phyloP scores from a whole-genome alignment of 2,888 invertebrate genomes.

The Macrosoma leucophasiata region DNA sequence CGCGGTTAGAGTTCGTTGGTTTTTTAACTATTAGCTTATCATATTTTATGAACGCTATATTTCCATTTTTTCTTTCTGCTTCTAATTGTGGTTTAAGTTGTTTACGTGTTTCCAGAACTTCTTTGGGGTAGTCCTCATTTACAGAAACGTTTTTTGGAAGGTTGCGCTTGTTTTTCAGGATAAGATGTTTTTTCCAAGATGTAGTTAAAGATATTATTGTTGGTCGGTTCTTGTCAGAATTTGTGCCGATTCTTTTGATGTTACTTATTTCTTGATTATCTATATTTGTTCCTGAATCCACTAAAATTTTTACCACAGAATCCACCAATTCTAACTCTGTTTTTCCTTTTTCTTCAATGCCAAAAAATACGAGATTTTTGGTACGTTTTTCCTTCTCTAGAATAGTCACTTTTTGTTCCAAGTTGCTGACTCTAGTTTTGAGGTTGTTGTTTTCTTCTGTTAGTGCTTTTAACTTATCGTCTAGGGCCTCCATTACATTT shows the following conservation, averaged over 20 bases:
- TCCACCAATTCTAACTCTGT: slow-evolving; percentile 1
- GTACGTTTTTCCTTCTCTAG: slow-evolving; percentile 6
- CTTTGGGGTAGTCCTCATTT: slow-evolving; percentile 19
- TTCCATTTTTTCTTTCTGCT: slow-evolving; percentile 12
- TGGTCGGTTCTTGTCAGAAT: slow-evolving; percentile 1
- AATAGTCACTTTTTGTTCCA: slow-evolving; percentile 6
- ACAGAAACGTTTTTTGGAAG: slow-evolving; percentile 12
- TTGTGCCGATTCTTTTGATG: neutral
- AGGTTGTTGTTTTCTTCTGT: slow-evolving; percentile 8
- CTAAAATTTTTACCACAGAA: slow-evolving; percentile 1
- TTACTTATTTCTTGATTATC: slow-evolving; percentile 1
- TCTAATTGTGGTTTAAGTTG: slow-evolving; percentile 11
- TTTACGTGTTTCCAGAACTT: slow-evolving; percentile 18
- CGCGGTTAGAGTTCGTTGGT: slow-evolving; percentile 2
- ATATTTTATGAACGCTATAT: slow-evolving; percentile 7
- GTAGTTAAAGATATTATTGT: slow-evolving; percentile 6
- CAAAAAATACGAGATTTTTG: slow-evolving; percentile 6
- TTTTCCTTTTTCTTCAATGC: slow-evolving; percentile 3
- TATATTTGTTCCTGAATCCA: neutral
- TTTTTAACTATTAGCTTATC: slow-evolving; percentile 12
- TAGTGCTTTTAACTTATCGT: slow-evolving; percentile 5
- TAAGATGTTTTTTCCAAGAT: slow-evolving; percentile 15
- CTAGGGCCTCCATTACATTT: slow-evolving; percentile 18
- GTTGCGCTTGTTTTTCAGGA: slow-evolving; percentile 15
- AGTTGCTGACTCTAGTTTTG: slow-evolving; percentile 1